A percentile compares a stretch with the other conserved stretches of the same genome.
Evolutionary conservation across 1,140 invertebrate species (phyloP).

Genomic region (Drosophila bipectinata): DNA sequence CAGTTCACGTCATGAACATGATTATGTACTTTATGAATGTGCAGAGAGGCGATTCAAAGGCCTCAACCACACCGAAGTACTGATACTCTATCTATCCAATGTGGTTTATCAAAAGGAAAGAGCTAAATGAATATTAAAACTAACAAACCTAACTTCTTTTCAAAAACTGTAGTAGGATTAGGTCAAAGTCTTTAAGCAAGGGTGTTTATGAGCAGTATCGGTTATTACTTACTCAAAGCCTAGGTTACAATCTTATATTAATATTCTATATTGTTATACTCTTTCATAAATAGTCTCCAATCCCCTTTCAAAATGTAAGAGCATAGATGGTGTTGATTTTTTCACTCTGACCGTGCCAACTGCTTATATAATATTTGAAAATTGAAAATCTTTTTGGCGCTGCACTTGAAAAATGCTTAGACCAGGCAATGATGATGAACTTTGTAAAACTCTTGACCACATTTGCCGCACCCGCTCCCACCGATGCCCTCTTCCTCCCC

Average conservation of each 20-base stretch:
- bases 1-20: conserved; percentile 77
- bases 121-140: no score
- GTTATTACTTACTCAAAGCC: no score
- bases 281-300: neutral
- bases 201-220: no score
- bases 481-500: neutral
- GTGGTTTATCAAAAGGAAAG: no score
- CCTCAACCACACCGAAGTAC: neutral
- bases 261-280: no score
- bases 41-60: conserved; percentile 45
- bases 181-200: no score
- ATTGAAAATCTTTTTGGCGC: conserved; percentile 78
- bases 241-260: no score
- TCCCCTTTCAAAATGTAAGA: neutral
- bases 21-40: conserved; percentile 82
- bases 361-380: conserved; percentile 80
- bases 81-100: conserved; percentile 11
- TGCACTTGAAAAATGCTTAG: conserved; percentile 79
- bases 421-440: conserved; percentile 73
- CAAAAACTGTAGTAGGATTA: no score
- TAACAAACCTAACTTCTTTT: no score
- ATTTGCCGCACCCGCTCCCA: conserved; percentile 60
- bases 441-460: conserved; percentile 80
- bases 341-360: conserved; percentile 39
- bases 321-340: conserved; percentile 50